Evolutionary conservation across 2,113 vertebrate species (phyloP).

Genomic region (Nycticryphes semicollaris): DNA sequence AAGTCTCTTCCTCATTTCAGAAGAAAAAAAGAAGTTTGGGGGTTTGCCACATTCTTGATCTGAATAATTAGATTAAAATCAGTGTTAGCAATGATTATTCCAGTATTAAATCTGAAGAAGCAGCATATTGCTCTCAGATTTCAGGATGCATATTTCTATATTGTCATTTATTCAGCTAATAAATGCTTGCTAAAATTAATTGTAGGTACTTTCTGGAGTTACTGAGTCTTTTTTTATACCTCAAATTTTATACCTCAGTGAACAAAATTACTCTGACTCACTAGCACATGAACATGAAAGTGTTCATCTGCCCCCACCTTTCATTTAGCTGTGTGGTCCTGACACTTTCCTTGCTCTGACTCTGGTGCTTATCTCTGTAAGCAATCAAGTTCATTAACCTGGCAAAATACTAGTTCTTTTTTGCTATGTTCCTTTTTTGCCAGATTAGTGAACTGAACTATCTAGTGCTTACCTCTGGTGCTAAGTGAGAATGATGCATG

Average conservation of each 20-base stretch:
- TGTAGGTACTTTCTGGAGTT: neutral
- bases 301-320: neutral
- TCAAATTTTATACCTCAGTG: neutral
- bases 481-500: neutral
- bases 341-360: neutral
- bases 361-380: neutral
- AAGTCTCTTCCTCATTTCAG: neutral
- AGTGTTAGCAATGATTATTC: neutral
- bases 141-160: neutral
- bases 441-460: neutral
- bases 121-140: neutral
- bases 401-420: neutral
- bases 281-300: neutral
- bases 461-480: neutral
- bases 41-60: neutral
- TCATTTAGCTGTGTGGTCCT: neutral
- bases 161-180: neutral
- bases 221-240: neutral
- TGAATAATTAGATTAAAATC: neutral
- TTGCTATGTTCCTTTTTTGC: neutral
- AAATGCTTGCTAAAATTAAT: neutral
- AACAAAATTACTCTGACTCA: neutral
- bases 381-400: neutral
- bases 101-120: neutral
- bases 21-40: neutral